Conservation (phyloP, 2,888 invertebrate genomes). For the Caradrina clavipalpis region DNA sequence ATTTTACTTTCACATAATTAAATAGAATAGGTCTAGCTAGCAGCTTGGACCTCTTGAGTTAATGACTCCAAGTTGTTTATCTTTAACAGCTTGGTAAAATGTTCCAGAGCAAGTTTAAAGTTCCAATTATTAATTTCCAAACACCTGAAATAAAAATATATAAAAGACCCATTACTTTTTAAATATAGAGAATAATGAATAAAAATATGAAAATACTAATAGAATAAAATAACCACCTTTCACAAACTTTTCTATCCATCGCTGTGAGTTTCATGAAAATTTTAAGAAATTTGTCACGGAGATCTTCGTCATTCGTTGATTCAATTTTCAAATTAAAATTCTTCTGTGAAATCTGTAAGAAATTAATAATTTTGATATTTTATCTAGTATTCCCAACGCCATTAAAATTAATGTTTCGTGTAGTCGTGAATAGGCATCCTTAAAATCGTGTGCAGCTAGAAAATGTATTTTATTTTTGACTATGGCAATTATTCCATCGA, state of each 20-base stretch:
- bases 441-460: slow-evolving; percentile 52
- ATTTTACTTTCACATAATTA: neutral
- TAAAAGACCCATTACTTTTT: too few species aligned
- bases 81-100: slow-evolving; percentile 78
- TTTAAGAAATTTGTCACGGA: slow-evolving; percentile 74
- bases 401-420: slow-evolving; percentile 8
- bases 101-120: slow-evolving; percentile 82
- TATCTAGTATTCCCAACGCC: neutral
- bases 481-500: slow-evolving; percentile 80
- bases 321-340: slow-evolving; percentile 76
- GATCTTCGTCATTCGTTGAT: slow-evolving; percentile 75
- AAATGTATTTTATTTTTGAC: slow-evolving; percentile 42
- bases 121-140: slow-evolving; percentile 92
- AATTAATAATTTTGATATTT: slow-evolving; percentile 6
- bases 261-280: slow-evolving; percentile 82
- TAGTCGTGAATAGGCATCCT: slow-evolving; percentile 46
- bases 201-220: neutral
- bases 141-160: slow-evolving; percentile 86
- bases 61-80: slow-evolving; percentile 72
- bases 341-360: slow-evolving; percentile 73
- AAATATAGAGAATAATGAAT: neutral
- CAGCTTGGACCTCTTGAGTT: slow-evolving; percentile 31
- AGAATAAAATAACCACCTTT: slow-evolving; percentile 70
- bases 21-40: neutral
- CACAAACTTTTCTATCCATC: slow-evolving; percentile 71